phyloP scores from a whole-genome alignment of 2,888 invertebrate genomes.

The Eurytoma californica region DNA sequence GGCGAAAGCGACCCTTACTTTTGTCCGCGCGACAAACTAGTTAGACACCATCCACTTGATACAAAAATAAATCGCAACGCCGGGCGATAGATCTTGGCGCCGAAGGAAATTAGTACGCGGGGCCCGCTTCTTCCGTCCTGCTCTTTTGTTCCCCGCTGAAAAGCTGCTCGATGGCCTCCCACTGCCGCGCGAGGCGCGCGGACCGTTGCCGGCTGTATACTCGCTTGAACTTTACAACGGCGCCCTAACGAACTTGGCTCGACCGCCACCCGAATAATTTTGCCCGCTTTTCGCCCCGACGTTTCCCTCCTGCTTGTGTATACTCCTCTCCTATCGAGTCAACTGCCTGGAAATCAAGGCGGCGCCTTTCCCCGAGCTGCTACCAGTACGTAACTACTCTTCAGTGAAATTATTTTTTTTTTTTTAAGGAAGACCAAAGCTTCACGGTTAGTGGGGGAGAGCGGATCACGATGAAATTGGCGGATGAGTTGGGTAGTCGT shows the following conservation, averaged over 20 bases:
- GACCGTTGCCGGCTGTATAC: neutral
- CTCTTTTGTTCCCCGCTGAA: neutral
- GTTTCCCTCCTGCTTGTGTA: neutral
- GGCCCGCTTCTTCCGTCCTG: constrained; percentile 48
- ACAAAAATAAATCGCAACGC: constrained; percentile 73
- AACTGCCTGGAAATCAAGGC: no score
- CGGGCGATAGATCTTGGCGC: constrained; percentile 67
- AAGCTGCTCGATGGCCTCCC: neutral
- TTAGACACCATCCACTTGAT: constrained; percentile 73
- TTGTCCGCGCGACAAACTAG: constrained; percentile 72
- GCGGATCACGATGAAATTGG: no score
- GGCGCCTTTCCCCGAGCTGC: no score
- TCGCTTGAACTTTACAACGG: constrained; percentile 58
- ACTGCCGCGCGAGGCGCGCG: neutral
- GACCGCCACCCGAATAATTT: constrained; percentile 41
- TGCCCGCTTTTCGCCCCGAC: neutral
- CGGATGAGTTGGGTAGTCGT: no score
- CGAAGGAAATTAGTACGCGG: constrained; percentile 64
- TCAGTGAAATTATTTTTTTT: no score
- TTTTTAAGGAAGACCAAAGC: no score
- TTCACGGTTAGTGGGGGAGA: no score
- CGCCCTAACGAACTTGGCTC: constrained; percentile 61
- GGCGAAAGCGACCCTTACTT: constrained; percentile 68
- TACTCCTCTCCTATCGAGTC: constrained; percentile 11
- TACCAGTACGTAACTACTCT: no score